Conservation (phyloP, 2,888 invertebrate species). For the Dimorphilus gyrociliatus region DNA sequence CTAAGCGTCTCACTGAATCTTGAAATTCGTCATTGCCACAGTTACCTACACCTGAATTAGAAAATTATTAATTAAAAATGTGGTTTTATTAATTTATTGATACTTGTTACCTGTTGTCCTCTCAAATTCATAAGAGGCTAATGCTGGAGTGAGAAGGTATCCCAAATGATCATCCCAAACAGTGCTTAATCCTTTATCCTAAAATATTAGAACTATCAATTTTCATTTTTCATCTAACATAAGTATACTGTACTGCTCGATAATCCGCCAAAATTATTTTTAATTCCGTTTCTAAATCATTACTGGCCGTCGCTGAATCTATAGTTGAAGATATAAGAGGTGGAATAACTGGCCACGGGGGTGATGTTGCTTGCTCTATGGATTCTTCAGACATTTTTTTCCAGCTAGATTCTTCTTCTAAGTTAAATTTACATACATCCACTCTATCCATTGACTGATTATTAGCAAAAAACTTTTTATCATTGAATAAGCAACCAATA, state of each 20-base stretch:
- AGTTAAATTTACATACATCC: conserved; percentile 30
- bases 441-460: conserved; percentile 30
- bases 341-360: conserved; percentile 24
- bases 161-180: conserved; percentile 36
- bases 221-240: not conserved
- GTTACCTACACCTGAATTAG: too few relatives aligned
- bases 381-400: conserved; percentile 36
- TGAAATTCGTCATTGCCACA: conserved; percentile 38
- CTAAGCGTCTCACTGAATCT: conserved; percentile 29
- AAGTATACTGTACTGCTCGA: conserved; percentile 28
- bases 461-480: conserved; percentile 35
- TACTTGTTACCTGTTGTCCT: conserved; percentile 25
- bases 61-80: too few relatives aligned
- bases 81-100: too few relatives aligned
- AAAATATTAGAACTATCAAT: conserved; percentile 3
- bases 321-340: conserved; percentile 21
- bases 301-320: conserved; percentile 24
- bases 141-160: conserved; percentile 32
- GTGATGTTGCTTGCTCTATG: conserved; percentile 15
- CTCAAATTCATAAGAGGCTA: conserved; percentile 36
- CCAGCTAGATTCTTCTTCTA: conserved; percentile 31
- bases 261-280: conserved; percentile 25
- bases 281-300: conserved; percentile 33
- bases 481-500: conserved; percentile 37
- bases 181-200: conserved; percentile 33